These are phyloP conservation scores for Siderastrea radians DNA, from an alignment of 92 coral and sea anemone species.

Conservation along the genomic window DNA sequence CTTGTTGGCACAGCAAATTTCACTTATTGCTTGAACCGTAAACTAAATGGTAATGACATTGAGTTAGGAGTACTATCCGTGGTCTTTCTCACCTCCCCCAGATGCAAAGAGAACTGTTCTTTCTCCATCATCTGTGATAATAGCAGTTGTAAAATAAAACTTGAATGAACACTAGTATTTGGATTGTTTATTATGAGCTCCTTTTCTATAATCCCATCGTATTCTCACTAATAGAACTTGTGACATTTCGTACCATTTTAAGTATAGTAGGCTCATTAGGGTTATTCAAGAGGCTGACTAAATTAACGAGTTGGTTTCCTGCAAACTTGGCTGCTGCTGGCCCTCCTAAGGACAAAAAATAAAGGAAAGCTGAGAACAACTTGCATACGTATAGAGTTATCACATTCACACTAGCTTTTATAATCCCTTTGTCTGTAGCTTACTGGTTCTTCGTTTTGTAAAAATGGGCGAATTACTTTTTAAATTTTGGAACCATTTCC, in stretches of 20 bases:
- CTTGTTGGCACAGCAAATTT: slow-evolving; percentile 70
- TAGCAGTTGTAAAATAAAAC: too few relatives aligned
- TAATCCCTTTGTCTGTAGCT: too few relatives aligned
- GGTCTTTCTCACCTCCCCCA: too few relatives aligned
- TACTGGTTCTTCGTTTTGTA: too few relatives aligned
- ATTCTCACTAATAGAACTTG: background rate
- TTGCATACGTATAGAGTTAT: too few relatives aligned
- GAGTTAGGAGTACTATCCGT: background rate
- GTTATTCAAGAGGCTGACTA: slow-evolving; percentile 50
- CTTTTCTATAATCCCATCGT: background rate
- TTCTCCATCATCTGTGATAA: background rate
- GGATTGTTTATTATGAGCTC: too few relatives aligned
- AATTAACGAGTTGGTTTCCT: slow-evolving; percentile 74
- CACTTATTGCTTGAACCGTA: slow-evolving; percentile 74
- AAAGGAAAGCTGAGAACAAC: background rate
- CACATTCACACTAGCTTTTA: background rate
- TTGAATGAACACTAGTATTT: too few relatives aligned
- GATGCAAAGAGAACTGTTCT: background rate
- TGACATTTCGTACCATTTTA: slow-evolving; percentile 51
- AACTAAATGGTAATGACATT: slow-evolving; percentile 6
- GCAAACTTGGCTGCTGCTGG: slow-evolving; percentile 83
- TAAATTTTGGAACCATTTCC: too few relatives aligned
- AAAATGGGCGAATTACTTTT: too few relatives aligned
- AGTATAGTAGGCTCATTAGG: slow-evolving; percentile 39
- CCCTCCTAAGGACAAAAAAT: slow-evolving; percentile 60